Base-by-base conservation (phyloP, 2,888 invertebrate species). In the Leucophora obtusa region DNA sequence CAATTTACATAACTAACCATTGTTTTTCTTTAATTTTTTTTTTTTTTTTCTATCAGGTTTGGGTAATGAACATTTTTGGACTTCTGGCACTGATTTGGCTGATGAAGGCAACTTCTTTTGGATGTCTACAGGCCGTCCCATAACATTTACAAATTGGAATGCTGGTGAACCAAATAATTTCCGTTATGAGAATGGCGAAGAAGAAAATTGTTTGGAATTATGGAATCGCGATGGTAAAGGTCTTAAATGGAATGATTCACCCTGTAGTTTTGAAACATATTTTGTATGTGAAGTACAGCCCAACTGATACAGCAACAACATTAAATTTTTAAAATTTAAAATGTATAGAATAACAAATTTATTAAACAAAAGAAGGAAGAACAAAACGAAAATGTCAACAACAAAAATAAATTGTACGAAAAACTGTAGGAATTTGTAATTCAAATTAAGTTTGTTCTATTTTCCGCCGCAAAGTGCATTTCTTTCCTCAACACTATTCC, bases 111-210 rank as follows among this genome's bases (percentile, higher is more conserved):
- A 93, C 86, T 97, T 96, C 92, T 96, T 96, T 92, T 97, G 97
- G 97, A 96, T 97, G 96, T 95, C 96, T 11, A 96, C 95, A 77
- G 97, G 97, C 3, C 92, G 95, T 79, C 96, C 96, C 0, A 93
- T 97, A 63, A 96, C 96, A 33, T 97, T 96, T 91, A 96, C 96
- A 84, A 97, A 97, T 90, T 97, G 96, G 96, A 97, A 97, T 91
- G 96, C 96, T 0, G 97, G 97, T 0, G 97, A 97, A 87, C 97
- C 97, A 0, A 97, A 97, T 91, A 97, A 97, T 91, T 97, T 97
- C 92, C 94, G 96, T 83, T 91, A 91, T 75, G 97, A 97, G 90
- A 97, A 97, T 87, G 97, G 97, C 7, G 97, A 97, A 90, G 96
- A 97, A 89, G 97, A 97, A 89, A 96, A 97, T 90, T 97, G 97